Conservation (phyloP, 2,888 invertebrate genomes). For the Synanthedon formicaeformis region DNA sequence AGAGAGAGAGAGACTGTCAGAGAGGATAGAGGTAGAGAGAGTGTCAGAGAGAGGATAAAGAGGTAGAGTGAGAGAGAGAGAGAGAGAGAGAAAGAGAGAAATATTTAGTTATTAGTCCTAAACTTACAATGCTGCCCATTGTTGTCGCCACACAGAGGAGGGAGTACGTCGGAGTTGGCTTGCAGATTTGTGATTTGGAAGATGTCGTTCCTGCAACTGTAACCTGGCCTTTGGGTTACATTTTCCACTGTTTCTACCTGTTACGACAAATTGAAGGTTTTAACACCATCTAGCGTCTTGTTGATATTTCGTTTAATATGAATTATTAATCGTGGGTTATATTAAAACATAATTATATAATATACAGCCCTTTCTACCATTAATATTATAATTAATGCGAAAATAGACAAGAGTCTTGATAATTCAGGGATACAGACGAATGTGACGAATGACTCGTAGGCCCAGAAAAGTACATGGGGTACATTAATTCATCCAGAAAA, state of each 20-base stretch:
- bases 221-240: constrained; percentile 55
- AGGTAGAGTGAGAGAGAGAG: no score
- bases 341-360: background rate
- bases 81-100: constrained; percentile 8
- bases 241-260: constrained; percentile 56
- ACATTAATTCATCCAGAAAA: no score
- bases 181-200: constrained; percentile 62
- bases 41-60: no score
- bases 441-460: no score
- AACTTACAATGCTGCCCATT: constrained; percentile 72
- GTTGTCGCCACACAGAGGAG: constrained; percentile 73
- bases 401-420: no score
- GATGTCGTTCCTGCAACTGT: constrained; percentile 61
- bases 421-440: no score
- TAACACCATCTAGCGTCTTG: background rate
- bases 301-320: background rate
- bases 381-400: no score
- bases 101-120: background rate
- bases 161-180: constrained; percentile 61
- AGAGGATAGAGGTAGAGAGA: constrained; percentile 7
- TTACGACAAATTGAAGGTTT: background rate
- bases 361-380: constrained; percentile 7
- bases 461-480: no score
- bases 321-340: background rate
- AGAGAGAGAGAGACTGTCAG: no score